Base-by-base conservation (phyloP, 2,888 invertebrate species). In the Xanthostigma xanthostigma region DNA sequence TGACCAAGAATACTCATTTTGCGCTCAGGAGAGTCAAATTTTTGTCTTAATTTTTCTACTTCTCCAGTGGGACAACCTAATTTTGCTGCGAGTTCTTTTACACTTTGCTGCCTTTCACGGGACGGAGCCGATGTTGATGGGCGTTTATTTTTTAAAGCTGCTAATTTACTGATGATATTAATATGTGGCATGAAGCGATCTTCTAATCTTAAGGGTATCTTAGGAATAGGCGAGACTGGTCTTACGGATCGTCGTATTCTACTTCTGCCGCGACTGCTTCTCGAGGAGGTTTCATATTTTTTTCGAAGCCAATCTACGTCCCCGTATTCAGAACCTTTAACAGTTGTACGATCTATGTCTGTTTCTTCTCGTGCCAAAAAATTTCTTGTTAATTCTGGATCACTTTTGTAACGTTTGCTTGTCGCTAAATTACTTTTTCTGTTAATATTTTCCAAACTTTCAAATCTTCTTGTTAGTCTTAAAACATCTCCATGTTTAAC, bases 81-180 rank as follows among this genome's bases (percentile, higher is more conserved):
- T 42, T 64, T 60, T 40, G 60, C 59, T 0, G 67, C 65, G 41
- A 67, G 51, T 44, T 67, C 64, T 50, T 66, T 65, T 17, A 56
- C 56, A 43, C 62, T 64, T 37, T 53, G 51, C n/a, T 53, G 50
- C 17, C 38, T 49, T 38, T 54, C 56, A 33, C 55, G 52, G 8
- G 56, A 55, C 12, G 58, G 56, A 11, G 55, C 53, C 9, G 50
- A 46, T 33, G 51, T 52, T 14, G 56, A 53, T 2, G 62, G 63
- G 1, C 63, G 62, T 50, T 62, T 67, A 12, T 38, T 57, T 61
- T 62, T 9, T 40, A 67, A 58, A 1, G 79, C 74, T 0, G 88
- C 89, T 48, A 86, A 76, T 67, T 90, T 89, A 57, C 89, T 89
- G 57, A 90, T 91, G n/a, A 90, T 80, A 58, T 90, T 88, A 55